These are phyloP conservation scores for Empidonax traillii DNA, from an alignment of 2,113 vertebrate species.

Conservation along the genomic window DNA sequence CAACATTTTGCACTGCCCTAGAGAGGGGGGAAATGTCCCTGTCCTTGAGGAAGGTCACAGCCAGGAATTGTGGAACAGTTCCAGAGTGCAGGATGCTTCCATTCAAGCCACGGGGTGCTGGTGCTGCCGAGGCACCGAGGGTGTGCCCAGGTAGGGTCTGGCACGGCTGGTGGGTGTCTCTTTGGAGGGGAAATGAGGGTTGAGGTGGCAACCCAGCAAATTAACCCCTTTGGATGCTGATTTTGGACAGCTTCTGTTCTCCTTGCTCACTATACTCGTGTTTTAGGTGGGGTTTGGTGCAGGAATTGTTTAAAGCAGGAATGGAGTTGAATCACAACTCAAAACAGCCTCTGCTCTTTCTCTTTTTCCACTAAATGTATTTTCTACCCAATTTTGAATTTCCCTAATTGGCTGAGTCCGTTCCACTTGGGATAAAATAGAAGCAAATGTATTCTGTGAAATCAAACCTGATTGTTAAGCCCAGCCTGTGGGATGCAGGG, in stretches of 20 bases:
- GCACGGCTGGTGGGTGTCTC: background rate
- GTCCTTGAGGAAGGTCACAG: slow-evolving; percentile 29
- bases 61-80: background rate
- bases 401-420: background rate
- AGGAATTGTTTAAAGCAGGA: background rate
- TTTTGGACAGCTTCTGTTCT: background rate
- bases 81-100: background rate
- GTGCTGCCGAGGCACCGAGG: background rate
- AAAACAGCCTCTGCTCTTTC: background rate
- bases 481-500: background rate
- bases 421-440: background rate
- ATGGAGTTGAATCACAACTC: background rate
- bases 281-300: background rate
- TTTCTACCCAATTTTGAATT: background rate
- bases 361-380: background rate
- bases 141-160: background rate
- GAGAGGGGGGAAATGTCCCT: background rate
- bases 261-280: background rate
- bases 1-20: background rate
- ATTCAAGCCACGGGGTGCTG: accelerated
- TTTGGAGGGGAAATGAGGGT: background rate
- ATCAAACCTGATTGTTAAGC: background rate
- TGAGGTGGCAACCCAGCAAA: background rate
- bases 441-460: background rate
- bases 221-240: background rate